Conservation (phyloP, 2,797 vertebrate species). For the Enteromius anoplus region DNA sequence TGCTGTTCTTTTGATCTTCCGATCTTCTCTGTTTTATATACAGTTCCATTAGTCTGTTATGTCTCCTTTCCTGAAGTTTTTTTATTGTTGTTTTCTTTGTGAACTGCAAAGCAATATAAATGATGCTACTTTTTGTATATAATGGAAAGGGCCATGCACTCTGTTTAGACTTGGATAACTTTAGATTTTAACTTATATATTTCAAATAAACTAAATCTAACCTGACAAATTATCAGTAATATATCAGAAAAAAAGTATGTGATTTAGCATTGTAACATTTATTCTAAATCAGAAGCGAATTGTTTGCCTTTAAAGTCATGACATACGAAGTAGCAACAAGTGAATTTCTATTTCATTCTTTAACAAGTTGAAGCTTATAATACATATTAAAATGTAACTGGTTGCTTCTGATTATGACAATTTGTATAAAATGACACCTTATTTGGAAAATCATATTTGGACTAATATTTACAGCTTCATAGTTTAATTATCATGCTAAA, state of each 20-base stretch:
- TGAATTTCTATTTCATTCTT: background rate
- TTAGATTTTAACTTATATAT: background rate
- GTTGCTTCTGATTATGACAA: background rate
- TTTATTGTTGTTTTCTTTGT: background rate
- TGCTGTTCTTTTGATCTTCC: conserved; percentile 2
- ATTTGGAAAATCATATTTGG: background rate
- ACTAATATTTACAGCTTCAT: background rate
- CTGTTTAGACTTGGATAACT: background rate
- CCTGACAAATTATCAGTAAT: background rate
- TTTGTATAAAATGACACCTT: background rate
- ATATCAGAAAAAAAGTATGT: background rate
- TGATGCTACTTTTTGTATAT: conserved; percentile 30
- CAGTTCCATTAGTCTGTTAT: background rate
- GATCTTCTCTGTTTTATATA: background rate
- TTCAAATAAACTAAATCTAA: background rate
- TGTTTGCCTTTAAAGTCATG: background rate
- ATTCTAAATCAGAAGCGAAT: background rate
- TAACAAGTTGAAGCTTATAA: background rate
- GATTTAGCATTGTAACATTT: background rate
- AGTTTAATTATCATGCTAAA: background rate
- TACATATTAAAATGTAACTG: background rate
- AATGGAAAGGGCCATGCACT: background rate
- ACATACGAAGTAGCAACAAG: background rate
- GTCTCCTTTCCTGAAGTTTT: background rate
- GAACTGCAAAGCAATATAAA: conserved; percentile 42